phyloP scores from a whole-genome alignment of 2,797 vertebrate species.

The Hippopotamyrus pictus region DNA sequence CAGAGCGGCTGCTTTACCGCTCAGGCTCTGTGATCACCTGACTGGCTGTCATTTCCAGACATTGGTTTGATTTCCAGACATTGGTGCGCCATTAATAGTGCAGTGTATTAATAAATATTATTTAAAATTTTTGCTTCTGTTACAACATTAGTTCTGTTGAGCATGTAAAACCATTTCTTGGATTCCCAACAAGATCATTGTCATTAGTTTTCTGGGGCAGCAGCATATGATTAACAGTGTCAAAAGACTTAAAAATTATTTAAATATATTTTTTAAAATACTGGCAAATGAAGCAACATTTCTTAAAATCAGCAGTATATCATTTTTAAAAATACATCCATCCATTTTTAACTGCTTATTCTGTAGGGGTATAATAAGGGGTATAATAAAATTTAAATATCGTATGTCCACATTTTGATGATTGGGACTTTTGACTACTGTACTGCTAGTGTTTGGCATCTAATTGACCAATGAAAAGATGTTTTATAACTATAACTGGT shows the following conservation, averaged over 20 bases:
- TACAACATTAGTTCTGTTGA: slow-evolving; percentile 1
- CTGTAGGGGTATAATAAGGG: background rate
- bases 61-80: slow-evolving; percentile 25
- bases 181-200: slow-evolving; percentile 11
- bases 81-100: slow-evolving; percentile 21
- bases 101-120: slow-evolving; percentile 17
- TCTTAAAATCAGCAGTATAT: background rate
- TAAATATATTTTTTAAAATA: background rate
- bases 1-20: background rate
- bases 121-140: background rate
- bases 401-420: background rate
- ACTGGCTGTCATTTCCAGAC: background rate
- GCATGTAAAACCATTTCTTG: slow-evolving; percentile 20
- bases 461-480: background rate
- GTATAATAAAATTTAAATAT: background rate
- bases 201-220: background rate
- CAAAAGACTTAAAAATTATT: background rate
- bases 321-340: background rate
- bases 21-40: slow-evolving; percentile 12
- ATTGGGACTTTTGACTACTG: background rate
- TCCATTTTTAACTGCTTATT: background rate
- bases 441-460: background rate
- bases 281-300: background rate
- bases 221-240: background rate
- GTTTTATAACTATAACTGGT: background rate